Conservation (phyloP, 2,888 invertebrate species). For the Cantharis lateralis region DNA sequence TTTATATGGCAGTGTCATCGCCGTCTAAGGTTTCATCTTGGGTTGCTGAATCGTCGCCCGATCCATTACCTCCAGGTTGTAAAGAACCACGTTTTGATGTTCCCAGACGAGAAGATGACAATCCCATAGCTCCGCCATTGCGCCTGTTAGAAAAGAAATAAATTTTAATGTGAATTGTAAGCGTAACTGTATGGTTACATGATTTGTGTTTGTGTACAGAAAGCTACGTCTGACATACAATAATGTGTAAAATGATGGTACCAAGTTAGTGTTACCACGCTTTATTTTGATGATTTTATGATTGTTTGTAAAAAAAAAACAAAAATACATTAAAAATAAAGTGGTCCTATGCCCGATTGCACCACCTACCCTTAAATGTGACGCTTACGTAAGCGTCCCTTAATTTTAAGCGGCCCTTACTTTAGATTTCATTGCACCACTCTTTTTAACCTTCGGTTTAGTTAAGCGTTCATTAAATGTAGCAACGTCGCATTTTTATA, state of each 20-base stretch:
- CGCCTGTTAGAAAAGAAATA: slow-evolving; percentile 30
- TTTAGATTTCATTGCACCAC: too few species aligned
- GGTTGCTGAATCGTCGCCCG: slow-evolving; percentile 76
- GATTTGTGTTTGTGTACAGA: background rate
- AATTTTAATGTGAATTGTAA: background rate
- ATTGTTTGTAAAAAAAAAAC: too few species aligned
- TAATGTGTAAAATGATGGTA: background rate
- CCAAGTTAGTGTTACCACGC: background rate
- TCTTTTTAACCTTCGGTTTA: too few species aligned
- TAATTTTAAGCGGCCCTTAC: too few species aligned
- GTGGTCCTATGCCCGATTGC: too few species aligned
- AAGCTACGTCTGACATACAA: background rate
- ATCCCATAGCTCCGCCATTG: slow-evolving; percentile 59
- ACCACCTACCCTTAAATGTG: too few species aligned
- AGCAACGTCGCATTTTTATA: too few species aligned
- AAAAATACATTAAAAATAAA: too few species aligned
- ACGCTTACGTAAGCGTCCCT: too few species aligned
- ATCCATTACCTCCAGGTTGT: slow-evolving; percentile 65
- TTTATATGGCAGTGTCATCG: slow-evolving; percentile 63
- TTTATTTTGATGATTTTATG: too few species aligned
- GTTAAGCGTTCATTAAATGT: too few species aligned
- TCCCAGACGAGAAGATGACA: slow-evolving; percentile 66
- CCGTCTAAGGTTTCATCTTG: slow-evolving; percentile 79
- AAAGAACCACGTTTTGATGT: slow-evolving; percentile 71
- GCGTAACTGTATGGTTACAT: background rate